Percentiles rank a stretch among this genome's conserved stretches.
These are phyloP conservation scores for Norana najaformis DNA, from an alignment of 2,888 invertebrate species.

Conservation along the genomic window DNA sequence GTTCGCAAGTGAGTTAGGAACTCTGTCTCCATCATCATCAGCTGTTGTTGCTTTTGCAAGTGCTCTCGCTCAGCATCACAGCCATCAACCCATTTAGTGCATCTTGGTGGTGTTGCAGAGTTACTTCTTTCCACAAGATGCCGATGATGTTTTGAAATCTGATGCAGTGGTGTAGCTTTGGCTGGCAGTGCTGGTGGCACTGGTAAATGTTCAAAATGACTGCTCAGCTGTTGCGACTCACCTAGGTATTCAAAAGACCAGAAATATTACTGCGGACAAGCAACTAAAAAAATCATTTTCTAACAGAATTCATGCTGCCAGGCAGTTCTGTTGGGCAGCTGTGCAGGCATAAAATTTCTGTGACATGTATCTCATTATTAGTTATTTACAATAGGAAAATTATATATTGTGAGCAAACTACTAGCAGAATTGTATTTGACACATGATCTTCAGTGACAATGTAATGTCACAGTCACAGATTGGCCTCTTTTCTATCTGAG, in stretches of 20 bases:
- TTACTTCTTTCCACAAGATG: background rate
- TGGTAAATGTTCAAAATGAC: background rate
- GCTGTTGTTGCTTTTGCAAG: background rate
- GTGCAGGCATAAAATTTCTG: too few relatives aligned
- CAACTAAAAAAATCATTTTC: background rate
- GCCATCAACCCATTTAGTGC: background rate
- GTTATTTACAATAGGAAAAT: too few relatives aligned
- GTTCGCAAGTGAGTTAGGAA: background rate
- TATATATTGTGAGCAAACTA: too few relatives aligned
- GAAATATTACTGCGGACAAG: background rate
- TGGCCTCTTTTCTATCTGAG: too few relatives aligned
- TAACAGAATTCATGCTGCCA: background rate
- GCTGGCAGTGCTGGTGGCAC: background rate
- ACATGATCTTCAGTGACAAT: too few relatives aligned
- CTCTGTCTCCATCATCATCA: background rate
- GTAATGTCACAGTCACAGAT: too few relatives aligned
- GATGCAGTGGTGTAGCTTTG: constrained; percentile 4
- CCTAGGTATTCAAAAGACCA: background rate
- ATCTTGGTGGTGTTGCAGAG: background rate
- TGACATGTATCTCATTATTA: too few relatives aligned
- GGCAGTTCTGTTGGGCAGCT: too few relatives aligned
- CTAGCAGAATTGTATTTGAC: too few relatives aligned
- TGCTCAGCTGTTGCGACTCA: background rate
- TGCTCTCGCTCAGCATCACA: background rate
- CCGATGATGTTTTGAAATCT: background rate